Conservation (phyloP, 1,140 invertebrate species). For the Aradophagus sp. region DNA sequence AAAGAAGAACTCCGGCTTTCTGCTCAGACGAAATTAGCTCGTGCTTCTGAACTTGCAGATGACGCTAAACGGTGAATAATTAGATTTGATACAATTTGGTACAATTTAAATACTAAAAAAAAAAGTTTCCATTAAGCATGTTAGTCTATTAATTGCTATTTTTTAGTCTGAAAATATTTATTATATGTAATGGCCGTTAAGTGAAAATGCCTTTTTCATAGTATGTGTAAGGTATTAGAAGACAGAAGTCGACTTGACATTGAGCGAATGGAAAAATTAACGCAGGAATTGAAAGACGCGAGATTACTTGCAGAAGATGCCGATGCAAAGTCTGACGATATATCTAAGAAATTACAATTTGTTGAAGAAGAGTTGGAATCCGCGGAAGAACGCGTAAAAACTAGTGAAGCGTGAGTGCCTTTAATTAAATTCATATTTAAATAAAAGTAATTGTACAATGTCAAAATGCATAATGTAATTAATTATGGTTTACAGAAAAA, state of each 20-base stretch:
- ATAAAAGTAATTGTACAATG: too few relatives aligned
- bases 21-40: conserved; percentile 83
- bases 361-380: conserved; percentile 92
- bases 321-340: conserved; percentile 88
- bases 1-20: conserved; percentile 84
- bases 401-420: conserved; percentile 85
- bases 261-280: conserved; percentile 84
- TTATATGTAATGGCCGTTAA: too few relatives aligned
- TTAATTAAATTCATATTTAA: too few relatives aligned
- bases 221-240: conserved; percentile 88
- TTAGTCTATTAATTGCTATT: too few relatives aligned
- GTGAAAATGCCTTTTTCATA: too few relatives aligned
- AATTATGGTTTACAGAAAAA: conserved; percentile 64
- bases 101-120: too few relatives aligned
- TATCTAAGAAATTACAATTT: conserved; percentile 90
- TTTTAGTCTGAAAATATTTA: too few relatives aligned
- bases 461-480: too few relatives aligned
- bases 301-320: conserved; percentile 86
- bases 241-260: conserved; percentile 84
- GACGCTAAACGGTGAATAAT: conserved; percentile 83
- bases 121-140: too few relatives aligned
- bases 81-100: conserved; percentile 1
- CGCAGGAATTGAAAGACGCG: conserved; percentile 85
- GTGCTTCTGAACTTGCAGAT: conserved; percentile 87
- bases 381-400: conserved; percentile 90